Evolutionary conservation across 2,797 vertebrate species (phyloP).

Genomic region (Vipera ursinii): DNA sequence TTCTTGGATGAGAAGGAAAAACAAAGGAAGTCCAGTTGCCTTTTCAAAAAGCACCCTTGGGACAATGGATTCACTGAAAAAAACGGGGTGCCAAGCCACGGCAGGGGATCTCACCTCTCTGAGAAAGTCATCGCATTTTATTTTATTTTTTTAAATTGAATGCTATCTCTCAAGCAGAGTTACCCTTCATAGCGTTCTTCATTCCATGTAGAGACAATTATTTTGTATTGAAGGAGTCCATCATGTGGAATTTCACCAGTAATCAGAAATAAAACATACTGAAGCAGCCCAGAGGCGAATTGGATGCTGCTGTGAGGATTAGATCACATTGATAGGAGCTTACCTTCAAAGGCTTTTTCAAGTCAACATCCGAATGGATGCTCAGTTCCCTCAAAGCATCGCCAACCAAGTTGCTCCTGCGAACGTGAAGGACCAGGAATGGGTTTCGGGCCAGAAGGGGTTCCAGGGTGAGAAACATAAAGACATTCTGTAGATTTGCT

Average conservation of each 20-base stretch:
- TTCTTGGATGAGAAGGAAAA: background rate
- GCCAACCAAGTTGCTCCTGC: constrained; percentile 89
- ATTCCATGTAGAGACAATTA: background rate
- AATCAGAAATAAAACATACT: background rate
- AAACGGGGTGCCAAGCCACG: background rate
- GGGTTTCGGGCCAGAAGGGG: constrained; percentile 92
- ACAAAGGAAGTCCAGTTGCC: background rate
- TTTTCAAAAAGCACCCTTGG: background rate
- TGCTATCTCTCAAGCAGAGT: background rate
- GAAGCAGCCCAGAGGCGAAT: background rate
- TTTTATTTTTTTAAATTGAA: background rate
- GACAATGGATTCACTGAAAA: background rate
- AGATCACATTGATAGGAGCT: constrained; percentile 33
- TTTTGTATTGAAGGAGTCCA: background rate
- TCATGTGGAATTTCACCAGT: background rate
- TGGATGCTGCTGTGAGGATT: background rate
- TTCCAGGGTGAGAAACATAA: constrained; percentile 96
- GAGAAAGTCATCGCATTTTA: background rate
- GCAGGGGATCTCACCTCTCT: background rate
- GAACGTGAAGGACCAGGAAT: constrained; percentile 93
- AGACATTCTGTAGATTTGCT: constrained; percentile 94
- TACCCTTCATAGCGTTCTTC: background rate
- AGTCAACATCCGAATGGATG: constrained; percentile 92
- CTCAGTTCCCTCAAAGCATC: constrained; percentile 93
- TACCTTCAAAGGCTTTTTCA: constrained; percentile 97